Conservation (phyloP, 2,797 vertebrate species). For the Poeciliopsis presidionis region DNA sequence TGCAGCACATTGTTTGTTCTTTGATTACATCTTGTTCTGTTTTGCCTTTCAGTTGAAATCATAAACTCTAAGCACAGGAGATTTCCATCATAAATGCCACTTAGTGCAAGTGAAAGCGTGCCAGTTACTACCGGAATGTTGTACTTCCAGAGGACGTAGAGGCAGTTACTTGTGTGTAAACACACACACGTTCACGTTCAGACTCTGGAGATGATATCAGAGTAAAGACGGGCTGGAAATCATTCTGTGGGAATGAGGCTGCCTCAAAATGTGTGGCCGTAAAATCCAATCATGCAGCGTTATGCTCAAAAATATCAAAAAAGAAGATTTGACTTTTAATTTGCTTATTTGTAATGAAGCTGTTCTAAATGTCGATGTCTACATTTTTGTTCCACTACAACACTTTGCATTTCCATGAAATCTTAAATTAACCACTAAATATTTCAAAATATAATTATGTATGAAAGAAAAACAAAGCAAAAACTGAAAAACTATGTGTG, state of each 20-base stretch:
- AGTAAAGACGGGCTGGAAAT: background rate
- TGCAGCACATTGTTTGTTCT: background rate
- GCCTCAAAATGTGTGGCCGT: background rate
- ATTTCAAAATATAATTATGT: background rate
- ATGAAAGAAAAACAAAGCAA: background rate
- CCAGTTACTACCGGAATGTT: background rate
- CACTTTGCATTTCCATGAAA: background rate
- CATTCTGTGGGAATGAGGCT: background rate
- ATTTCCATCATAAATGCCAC: slow-evolving; percentile 5
- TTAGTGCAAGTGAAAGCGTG: background rate
- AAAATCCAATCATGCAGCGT: background rate
- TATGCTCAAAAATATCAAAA: background rate
- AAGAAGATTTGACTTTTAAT: background rate
- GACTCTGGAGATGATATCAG: slow-evolving; percentile 13
- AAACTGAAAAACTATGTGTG: background rate
- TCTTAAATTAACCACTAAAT: background rate
- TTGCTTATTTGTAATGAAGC: background rate
- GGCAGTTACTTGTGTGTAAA: slow-evolving; percentile 12
- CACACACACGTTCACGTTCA: background rate
- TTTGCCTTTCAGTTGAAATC: background rate
- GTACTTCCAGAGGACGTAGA: slow-evolving; percentile 10
- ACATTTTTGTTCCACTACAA: background rate
- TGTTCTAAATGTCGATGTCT: background rate
- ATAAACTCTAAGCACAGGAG: background rate
- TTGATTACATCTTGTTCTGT: background rate